These are phyloP conservation scores for Agrotis segetum DNA, from an alignment of 2,888 invertebrate species.

Conservation along the genomic window DNA sequence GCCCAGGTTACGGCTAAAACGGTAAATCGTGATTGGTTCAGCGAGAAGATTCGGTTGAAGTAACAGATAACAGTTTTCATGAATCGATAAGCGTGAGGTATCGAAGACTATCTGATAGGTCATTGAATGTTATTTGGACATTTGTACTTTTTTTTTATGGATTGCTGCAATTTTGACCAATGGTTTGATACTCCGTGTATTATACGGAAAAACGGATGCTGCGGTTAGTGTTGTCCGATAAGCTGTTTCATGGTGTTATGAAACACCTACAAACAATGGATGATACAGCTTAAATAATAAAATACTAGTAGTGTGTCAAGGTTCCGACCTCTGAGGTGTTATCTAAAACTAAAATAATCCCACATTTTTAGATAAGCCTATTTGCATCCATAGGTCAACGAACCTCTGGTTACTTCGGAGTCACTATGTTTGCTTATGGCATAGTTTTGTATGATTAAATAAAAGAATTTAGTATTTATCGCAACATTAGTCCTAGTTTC, in stretches of 20 bases:
- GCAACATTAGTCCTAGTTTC: constrained; percentile 32
- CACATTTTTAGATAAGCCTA: constrained; percentile 29
- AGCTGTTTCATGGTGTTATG: constrained; percentile 45
- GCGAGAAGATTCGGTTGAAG: constrained; percentile 72
- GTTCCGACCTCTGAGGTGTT: constrained; percentile 37
- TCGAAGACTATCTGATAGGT: constrained; percentile 53
- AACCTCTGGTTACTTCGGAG: constrained; percentile 23
- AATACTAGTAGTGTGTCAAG: constrained; percentile 36
- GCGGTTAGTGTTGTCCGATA: constrained; percentile 62
- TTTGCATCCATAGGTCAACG: constrained; percentile 36
- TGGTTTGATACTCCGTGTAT: constrained; percentile 63
- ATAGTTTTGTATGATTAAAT: constrained; percentile 12
- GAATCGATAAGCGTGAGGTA: constrained; percentile 69
- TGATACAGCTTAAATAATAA: constrained; percentile 20
- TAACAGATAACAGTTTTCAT: constrained; percentile 66
- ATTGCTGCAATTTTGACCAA: constrained; percentile 27
- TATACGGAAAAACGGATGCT: constrained; percentile 71
- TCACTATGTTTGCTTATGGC: constrained; percentile 9
- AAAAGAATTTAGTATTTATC: constrained; percentile 11
- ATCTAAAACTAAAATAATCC: constrained; percentile 50
- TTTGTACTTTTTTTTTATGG: constrained; percentile 9
- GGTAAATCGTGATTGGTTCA: constrained; percentile 67
- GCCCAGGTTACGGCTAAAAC: constrained; percentile 61
- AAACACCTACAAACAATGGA: constrained; percentile 26
- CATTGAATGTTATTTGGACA: constrained; percentile 28